Conservation (phyloP, 2,888 invertebrate genomes). For the Siphlonurus alternatus region DNA sequence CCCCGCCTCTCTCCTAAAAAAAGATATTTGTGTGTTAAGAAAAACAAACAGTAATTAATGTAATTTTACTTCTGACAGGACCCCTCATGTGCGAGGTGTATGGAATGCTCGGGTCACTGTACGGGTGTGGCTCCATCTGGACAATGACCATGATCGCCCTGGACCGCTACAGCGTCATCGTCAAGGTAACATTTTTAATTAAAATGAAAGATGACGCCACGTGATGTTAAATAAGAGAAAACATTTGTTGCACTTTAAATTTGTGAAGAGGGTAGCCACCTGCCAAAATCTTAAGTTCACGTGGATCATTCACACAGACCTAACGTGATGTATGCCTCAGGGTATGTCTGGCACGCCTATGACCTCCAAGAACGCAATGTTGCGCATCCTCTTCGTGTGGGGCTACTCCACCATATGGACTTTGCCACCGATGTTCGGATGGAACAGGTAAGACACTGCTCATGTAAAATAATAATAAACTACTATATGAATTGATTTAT, state of each 20-base stretch:
- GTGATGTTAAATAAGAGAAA: background rate
- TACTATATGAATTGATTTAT: constrained; percentile 7
- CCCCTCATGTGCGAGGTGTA: constrained; percentile 77
- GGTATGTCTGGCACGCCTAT: constrained; percentile 72
- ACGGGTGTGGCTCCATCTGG: constrained; percentile 84
- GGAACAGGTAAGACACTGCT: constrained; percentile 58
- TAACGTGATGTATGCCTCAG: too few species aligned
- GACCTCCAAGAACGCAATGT: constrained; percentile 60
- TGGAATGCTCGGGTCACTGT: constrained; percentile 71
- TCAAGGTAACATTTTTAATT: too few species aligned
- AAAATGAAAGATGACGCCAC: too few species aligned
- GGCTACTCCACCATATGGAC: constrained; percentile 60
- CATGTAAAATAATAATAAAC: background rate
- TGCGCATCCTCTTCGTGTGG: constrained; percentile 68
- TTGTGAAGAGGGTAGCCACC: too few species aligned
- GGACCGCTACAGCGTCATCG: constrained; percentile 88
- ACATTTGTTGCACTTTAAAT: background rate
- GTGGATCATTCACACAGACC: too few species aligned
- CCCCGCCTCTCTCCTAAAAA: too few species aligned
- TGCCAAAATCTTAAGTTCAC: too few species aligned
- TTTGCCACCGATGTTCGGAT: constrained; percentile 69
- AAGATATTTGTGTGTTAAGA: too few species aligned
- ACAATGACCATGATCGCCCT: constrained; percentile 83
- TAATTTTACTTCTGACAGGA: constrained; percentile 37
- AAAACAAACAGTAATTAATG: too few species aligned